These are phyloP conservation scores for Castor canadensis DNA, from an alignment of 2,113 vertebrate genomes.

Conservation along the genomic window DNA sequence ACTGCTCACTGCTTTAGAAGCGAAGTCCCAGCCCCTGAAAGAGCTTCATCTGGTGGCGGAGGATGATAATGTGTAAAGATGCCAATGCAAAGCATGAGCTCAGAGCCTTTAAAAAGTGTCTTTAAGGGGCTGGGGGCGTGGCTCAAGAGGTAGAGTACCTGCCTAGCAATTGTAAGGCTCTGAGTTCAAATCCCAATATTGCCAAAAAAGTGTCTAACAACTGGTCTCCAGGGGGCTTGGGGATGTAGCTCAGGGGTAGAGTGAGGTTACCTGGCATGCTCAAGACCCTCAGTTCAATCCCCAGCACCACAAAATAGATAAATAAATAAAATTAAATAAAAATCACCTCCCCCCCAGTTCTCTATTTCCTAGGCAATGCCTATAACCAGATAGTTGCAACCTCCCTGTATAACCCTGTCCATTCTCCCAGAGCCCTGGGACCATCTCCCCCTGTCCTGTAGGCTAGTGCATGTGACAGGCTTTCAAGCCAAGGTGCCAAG, in stretches of 20 bases:
- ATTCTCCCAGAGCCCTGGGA: neutral
- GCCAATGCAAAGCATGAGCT: neutral
- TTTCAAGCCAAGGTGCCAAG: conserved; percentile 22
- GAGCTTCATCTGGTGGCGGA: neutral
- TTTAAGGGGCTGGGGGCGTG: no score
- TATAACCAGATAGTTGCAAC: neutral
- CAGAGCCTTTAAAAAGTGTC: neutral
- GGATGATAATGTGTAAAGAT: neutral
- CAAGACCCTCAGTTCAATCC: neutral
- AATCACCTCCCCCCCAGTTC: neutral
- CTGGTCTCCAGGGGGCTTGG: neutral
- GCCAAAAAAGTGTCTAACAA: neutral
- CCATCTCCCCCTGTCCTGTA: neutral
- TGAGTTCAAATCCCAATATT: no score
- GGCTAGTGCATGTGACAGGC: neutral
- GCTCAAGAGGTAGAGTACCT: no score
- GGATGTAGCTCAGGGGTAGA: neutral
- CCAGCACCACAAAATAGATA: neutral
- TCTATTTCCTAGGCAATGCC: neutral
- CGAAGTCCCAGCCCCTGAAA: neutral
- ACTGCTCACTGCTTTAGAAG: neutral
- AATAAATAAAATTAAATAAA: neutral
- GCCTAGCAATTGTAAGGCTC: no score
- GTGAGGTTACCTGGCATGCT: no score
- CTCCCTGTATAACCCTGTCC: no score